Conservation (phyloP, 2,113 vertebrate genomes). For the Thunnus maccoyii region DNA sequence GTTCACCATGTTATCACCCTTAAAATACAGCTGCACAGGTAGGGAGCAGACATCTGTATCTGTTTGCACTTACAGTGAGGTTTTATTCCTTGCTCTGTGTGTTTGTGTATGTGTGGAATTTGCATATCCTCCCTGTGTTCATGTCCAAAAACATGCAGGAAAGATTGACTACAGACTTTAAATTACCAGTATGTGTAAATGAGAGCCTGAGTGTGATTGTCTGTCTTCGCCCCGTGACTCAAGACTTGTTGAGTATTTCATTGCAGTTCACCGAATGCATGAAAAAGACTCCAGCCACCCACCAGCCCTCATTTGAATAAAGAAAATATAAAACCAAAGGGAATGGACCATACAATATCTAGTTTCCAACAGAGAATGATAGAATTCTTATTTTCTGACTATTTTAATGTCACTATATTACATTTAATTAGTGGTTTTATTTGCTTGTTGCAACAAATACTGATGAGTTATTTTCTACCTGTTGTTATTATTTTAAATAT, state of each 20-base stretch:
- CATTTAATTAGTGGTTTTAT: slow-evolving; percentile 34
- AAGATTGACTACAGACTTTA: too few species aligned
- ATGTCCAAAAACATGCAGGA: too few species aligned
- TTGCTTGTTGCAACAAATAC: slow-evolving; percentile 29
- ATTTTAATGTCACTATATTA: slow-evolving; percentile 22
- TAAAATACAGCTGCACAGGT: slow-evolving; percentile 99
- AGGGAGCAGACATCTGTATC: slow-evolving; percentile 36
- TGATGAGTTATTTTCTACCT: slow-evolving; percentile 31
- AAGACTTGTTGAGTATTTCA: neutral
- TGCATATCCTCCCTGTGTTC: too few species aligned
- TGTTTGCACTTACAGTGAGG: neutral
- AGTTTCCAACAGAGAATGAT: slow-evolving; percentile 12
- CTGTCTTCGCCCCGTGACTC: neutral
- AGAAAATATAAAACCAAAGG: slow-evolving; percentile 18
- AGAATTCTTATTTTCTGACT: neutral
- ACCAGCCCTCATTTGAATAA: neutral
- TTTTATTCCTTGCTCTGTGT: neutral
- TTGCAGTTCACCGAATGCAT: neutral
- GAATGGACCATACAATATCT: neutral
- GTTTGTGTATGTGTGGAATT: neutral
- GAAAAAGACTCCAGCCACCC: neutral
- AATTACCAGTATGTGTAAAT: neutral
- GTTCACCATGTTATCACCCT: slow-evolving; percentile 98
- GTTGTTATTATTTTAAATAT: neutral
- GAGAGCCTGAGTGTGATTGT: neutral